These are phyloP conservation scores for Petrocephalus microphthalmus DNA, from an alignment of 2,113 vertebrate genomes.

Conservation along the genomic window DNA sequence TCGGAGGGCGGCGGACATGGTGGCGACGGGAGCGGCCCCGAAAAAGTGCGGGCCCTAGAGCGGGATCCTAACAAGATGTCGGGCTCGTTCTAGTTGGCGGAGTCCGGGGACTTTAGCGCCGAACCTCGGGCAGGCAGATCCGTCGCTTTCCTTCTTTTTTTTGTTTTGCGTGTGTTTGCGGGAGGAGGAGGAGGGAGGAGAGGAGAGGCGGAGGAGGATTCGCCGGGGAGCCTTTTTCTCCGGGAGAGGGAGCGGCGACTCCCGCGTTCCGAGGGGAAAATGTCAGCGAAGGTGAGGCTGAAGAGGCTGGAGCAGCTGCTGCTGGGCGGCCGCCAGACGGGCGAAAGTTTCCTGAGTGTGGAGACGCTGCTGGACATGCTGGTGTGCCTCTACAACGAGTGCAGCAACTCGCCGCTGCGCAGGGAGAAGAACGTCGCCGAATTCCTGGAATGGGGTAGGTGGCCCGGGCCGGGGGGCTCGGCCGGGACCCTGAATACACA, in stretches of 20 bases:
- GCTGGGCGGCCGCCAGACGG: constrained; percentile 69
- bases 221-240: constrained; percentile 21
- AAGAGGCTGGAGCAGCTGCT: constrained; percentile 91
- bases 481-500: not conserved
- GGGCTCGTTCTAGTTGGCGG: constrained; percentile 47
- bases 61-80: constrained; percentile 44
- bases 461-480: not conserved
- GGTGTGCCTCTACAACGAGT: constrained; percentile 78
- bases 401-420: constrained; percentile 72
- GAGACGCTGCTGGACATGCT: constrained; percentile 90
- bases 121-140: constrained; percentile 44
- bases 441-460: constrained; percentile 93
- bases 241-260: constrained; percentile 26
- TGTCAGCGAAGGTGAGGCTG: constrained; percentile 89
- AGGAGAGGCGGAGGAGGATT: not conserved
- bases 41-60: constrained; percentile 19
- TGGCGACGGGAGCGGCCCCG: constrained; percentile 17
- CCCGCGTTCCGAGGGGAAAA: constrained; percentile 42
- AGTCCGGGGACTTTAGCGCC: constrained; percentile 40
- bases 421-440: constrained; percentile 87
- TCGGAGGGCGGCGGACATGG: constrained; percentile 29
- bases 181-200: constrained; percentile 16
- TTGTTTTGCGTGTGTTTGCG: constrained; percentile 5
- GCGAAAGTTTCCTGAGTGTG: constrained; percentile 73
- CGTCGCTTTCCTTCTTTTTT: not conserved